phyloP scores from a whole-genome alignment of 2,113 vertebrate species.

The Engystomops pustulosus region DNA sequence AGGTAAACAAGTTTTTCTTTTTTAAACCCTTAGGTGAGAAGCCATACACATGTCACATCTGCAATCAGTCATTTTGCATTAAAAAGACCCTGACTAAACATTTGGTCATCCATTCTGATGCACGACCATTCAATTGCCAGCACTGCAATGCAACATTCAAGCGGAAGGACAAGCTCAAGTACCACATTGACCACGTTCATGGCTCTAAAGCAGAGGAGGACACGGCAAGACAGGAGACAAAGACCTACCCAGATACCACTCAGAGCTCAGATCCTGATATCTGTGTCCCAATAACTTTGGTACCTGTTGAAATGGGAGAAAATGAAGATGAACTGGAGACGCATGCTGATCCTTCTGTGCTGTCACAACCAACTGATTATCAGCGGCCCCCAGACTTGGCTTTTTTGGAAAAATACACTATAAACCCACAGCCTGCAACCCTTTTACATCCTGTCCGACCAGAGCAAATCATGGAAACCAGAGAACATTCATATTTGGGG shows the following conservation, averaged over 20 bases:
- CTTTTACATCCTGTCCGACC: slow-evolving; percentile 89
- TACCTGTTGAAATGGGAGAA: slow-evolving; percentile 82
- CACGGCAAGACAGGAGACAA: slow-evolving; percentile 68
- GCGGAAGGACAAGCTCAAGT: slow-evolving; percentile 96
- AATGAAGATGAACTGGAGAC: slow-evolving; percentile 71
- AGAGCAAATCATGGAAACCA: slow-evolving; percentile 91
- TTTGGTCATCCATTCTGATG: slow-evolving; percentile 97
- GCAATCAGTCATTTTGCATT: slow-evolving; percentile 94
- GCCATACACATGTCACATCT: slow-evolving; percentile 93
- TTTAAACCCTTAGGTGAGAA: slow-evolving; percentile 98
- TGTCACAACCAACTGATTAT: slow-evolving; percentile 78
- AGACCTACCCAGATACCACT: slow-evolving; percentile 72
- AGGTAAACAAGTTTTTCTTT: too few relatives aligned
- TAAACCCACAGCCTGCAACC: slow-evolving; percentile 89
- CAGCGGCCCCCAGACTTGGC: slow-evolving; percentile 85
- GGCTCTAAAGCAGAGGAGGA: slow-evolving; percentile 79
- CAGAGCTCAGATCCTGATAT: slow-evolving; percentile 74
- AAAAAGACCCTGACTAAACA: slow-evolving; percentile 98
- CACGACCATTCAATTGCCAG: slow-evolving; percentile 93
- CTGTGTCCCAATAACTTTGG: slow-evolving; percentile 85
- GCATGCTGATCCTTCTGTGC: slow-evolving; percentile 71
- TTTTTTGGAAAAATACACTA: slow-evolving; percentile 94
- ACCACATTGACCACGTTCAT: slow-evolving; percentile 95
- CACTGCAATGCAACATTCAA: slow-evolving; percentile 96
- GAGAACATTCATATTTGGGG: slow-evolving; percentile 93